Evolutionary conservation across 37 sponge, comb jelly and placozoan species (phyloP).

Genomic region (Beroe forskalii): DNA sequence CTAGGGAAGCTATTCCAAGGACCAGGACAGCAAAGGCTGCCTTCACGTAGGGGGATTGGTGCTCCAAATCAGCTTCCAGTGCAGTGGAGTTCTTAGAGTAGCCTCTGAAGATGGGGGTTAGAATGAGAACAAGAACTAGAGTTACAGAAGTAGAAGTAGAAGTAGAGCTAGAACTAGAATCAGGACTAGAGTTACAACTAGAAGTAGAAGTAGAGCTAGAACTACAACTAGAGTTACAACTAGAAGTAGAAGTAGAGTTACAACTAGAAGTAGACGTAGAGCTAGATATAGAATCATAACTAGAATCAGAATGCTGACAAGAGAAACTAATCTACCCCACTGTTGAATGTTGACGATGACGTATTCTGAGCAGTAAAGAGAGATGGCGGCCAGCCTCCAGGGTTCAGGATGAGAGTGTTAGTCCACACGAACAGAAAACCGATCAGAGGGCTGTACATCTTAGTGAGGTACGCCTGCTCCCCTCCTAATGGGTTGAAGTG

Average conservation of each 20-base stretch:
- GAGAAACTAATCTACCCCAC: not conserved
- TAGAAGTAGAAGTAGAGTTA: too few species aligned
- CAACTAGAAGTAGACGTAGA: too few species aligned
- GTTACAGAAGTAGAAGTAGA: too few species aligned
- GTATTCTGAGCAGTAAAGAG: conserved; percentile 46
- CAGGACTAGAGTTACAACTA: too few species aligned
- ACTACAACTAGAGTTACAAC: too few species aligned
- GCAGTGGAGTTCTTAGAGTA: conserved; percentile 21
- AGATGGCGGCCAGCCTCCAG: conserved; percentile 65
- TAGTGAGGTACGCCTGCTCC: conserved; percentile 61
- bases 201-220: too few species aligned
- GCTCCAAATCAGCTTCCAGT: not conserved
- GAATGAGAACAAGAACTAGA: too few species aligned
- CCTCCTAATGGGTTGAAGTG: conserved; percentile 36
- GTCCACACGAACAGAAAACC: conserved; percentile 64
- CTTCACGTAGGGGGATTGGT: conserved; percentile 41
- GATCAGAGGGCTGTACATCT: conserved; percentile 43
- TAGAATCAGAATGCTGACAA: too few species aligned
- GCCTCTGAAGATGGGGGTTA: conserved; percentile 31
- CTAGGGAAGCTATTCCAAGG: conserved; percentile 12
- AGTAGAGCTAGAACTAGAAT: too few species aligned
- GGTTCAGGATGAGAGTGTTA: conserved; percentile 61
- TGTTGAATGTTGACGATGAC: conserved; percentile 58
- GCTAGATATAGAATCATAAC: too few species aligned
- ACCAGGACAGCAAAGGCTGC: conserved; percentile 54